Percentiles rank a stretch among this genome's conserved stretches.
phyloP scores from a whole-genome alignment of 2,797 vertebrate genomes.

The Acropternis orthonyx region DNA sequence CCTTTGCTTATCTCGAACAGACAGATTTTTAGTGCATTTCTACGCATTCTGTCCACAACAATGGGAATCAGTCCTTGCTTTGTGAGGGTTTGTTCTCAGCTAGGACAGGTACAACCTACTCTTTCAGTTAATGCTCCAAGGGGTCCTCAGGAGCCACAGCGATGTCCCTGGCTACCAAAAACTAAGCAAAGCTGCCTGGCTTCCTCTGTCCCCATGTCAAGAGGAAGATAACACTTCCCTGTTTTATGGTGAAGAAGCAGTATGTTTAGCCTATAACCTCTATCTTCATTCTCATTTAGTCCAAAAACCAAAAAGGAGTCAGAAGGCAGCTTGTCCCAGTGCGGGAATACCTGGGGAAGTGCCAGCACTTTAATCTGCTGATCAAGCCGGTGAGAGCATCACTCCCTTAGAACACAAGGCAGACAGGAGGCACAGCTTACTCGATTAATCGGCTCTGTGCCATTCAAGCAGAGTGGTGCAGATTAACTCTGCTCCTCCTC shows the following conservation, averaged over 20 bases:
- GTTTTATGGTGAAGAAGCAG: not conserved
- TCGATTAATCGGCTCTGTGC: not conserved
- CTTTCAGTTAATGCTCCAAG: not conserved
- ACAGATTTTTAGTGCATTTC: not conserved
- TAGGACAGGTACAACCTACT: not conserved
- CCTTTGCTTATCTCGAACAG: not conserved
- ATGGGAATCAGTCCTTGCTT: not conserved
- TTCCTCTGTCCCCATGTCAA: not conserved
- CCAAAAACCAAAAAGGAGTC: not conserved
- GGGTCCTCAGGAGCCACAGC: not conserved
- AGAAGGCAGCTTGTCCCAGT: constrained; percentile 15
- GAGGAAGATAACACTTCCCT: not conserved
- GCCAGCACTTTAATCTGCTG: constrained; percentile 65
- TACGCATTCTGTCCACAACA: not conserved
- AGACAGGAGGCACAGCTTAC: not conserved
- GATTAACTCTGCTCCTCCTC: not conserved
- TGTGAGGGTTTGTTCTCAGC: not conserved
- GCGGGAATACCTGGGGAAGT: constrained; percentile 44
- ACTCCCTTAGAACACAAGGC: not conserved
- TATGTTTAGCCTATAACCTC: not conserved
- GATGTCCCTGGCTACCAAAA: not conserved
- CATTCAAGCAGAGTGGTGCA: not conserved
- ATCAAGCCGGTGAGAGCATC: constrained; percentile 26
- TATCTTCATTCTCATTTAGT: not conserved
- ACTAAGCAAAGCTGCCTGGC: not conserved